Conservation (phyloP, 2,797 vertebrate genomes). For the Phrynocephalus guinanensis region DNA sequence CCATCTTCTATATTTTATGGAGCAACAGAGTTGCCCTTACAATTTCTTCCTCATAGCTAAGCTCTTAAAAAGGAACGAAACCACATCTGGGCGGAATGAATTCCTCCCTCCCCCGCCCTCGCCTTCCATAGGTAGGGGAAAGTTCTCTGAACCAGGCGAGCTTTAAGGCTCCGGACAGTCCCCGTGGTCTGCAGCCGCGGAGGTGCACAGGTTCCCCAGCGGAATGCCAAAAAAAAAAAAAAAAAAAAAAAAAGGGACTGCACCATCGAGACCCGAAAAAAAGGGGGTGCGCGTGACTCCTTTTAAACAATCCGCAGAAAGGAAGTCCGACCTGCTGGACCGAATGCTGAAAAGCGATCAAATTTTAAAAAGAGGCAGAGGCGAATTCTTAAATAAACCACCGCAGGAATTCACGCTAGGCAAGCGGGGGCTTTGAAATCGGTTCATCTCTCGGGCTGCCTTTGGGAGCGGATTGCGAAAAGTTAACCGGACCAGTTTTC, state of each 20-base stretch:
- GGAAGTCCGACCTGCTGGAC: neutral
- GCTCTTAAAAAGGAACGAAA: neutral
- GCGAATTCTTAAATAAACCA: neutral
- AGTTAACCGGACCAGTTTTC: neutral
- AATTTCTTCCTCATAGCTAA: neutral
- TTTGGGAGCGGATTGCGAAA: neutral
- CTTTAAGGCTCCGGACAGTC: slow-evolving; percentile 33
- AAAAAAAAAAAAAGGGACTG: slow-evolving; percentile 22
- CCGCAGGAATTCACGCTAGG: neutral
- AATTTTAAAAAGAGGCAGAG: neutral
- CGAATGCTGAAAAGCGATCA: no score
- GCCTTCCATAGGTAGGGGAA: neutral
- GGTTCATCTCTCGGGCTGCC: neutral
- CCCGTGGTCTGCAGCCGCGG: neutral
- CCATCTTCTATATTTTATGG: neutral
- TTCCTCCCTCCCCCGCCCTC: no score
- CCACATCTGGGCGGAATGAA: neutral
- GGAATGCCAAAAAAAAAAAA: slow-evolving; percentile 38
- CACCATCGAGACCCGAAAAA: slow-evolving; percentile 13
- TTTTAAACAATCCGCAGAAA: neutral
- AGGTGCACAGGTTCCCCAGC: slow-evolving; percentile 23
- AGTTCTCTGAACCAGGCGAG: neutral
- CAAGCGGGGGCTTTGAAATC: neutral
- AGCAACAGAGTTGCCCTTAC: neutral
- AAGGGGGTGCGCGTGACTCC: neutral